Conservation (phyloP, 2,113 vertebrate genomes). For the Piaya cayana region DNA sequence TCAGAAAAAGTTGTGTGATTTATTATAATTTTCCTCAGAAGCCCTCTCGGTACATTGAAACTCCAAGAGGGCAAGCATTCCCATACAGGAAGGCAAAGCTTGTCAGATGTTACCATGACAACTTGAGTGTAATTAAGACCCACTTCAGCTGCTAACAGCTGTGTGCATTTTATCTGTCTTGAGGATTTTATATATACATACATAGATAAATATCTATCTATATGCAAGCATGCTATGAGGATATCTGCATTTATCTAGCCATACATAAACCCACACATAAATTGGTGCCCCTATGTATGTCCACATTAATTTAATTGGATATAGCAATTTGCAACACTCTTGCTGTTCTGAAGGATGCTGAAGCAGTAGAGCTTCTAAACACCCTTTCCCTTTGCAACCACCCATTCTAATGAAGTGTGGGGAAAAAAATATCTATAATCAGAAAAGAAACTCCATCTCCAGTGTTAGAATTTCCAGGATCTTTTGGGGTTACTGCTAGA, state of each 20-base stretch:
- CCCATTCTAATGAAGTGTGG: not conserved
- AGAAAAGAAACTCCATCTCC: not conserved
- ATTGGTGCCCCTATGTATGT: not conserved
- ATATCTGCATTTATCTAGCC: not conserved
- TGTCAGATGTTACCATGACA: slow-evolving; percentile 80
- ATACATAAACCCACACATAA: not conserved
- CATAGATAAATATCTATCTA: slow-evolving; percentile 9
- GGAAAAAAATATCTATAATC: not conserved
- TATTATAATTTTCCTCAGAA: slow-evolving; percentile 53
- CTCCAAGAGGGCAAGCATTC: slow-evolving; percentile 69
- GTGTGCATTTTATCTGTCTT: slow-evolving; percentile 78
- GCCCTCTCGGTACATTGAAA: not conserved
- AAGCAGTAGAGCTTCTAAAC: not conserved
- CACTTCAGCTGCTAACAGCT: slow-evolving; percentile 81
- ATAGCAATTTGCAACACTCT: slow-evolving; percentile 35
- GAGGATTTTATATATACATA: slow-evolving; percentile 43
- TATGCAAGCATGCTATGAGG: not conserved
- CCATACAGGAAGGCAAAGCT: slow-evolving; percentile 73
- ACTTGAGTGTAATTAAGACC: slow-evolving; percentile 82
- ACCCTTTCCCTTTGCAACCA: not conserved
- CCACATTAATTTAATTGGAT: not conserved
- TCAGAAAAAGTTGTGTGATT: slow-evolving; percentile 19
- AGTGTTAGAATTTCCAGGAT: not conserved
- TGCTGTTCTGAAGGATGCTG: slow-evolving; percentile 26
- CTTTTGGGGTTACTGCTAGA: not conserved